Conservation (phyloP, 2,113 vertebrate genomes). For the Paradoxurus hermaphroditus region DNA sequence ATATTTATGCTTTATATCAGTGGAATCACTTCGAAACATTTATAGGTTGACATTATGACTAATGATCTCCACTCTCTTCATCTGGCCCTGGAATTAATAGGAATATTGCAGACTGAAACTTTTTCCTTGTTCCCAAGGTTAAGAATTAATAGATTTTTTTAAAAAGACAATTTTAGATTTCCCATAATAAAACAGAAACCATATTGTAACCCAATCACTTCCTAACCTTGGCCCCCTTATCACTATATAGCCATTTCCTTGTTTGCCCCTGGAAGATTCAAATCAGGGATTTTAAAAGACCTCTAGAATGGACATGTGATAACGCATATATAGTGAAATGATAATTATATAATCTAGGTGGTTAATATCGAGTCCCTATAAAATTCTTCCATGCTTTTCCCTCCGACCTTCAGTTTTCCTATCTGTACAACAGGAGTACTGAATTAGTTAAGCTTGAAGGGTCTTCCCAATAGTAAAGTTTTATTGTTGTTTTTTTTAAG, state of each 20-base stretch:
- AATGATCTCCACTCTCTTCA: background rate
- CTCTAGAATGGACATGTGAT: background rate
- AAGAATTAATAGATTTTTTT: background rate
- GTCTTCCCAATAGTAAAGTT: background rate
- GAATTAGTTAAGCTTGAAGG: background rate
- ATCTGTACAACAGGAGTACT: background rate
- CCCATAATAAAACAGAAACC: background rate
- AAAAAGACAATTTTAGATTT: background rate
- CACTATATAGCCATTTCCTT: background rate
- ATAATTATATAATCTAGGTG: background rate
- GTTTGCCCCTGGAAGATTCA: background rate
- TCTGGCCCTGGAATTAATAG: background rate
- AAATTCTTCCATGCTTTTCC: background rate
- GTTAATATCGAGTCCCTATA: background rate
- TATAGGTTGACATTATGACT: background rate
- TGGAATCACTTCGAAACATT: background rate
- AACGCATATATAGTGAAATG: background rate
- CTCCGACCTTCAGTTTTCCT: background rate
- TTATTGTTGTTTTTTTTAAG: background rate
- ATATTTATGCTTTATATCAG: background rate
- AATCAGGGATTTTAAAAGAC: background rate
- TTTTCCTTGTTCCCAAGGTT: background rate
- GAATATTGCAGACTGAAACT: background rate
- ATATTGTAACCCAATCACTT: background rate
- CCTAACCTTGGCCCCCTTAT: background rate